These are phyloP conservation scores for Heliconius hortense DNA, from an alignment of 2,888 invertebrate species.

Conservation along the genomic window DNA sequence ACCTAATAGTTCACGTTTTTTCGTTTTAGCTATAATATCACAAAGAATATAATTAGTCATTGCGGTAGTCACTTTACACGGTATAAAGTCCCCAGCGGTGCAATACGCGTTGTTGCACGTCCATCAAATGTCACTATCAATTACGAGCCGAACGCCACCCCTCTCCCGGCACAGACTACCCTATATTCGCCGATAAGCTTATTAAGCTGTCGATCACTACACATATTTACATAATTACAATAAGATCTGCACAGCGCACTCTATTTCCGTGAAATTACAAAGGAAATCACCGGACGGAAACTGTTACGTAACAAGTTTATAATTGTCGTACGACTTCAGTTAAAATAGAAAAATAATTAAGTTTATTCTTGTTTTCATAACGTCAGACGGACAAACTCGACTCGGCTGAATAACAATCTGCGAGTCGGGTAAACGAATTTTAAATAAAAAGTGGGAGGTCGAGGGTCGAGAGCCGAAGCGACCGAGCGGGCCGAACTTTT, in stretches of 20 bases:
- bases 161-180: constrained; percentile 42
- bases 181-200: constrained; percentile 53
- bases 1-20: background rate
- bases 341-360: constrained; percentile 66
- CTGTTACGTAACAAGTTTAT: constrained; percentile 41
- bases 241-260: constrained; percentile 27
- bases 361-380: constrained; percentile 69
- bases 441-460: constrained; percentile 75
- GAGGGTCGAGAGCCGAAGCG: constrained; percentile 62
- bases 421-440: constrained; percentile 76
- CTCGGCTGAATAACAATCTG: constrained; percentile 73
- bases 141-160: constrained; percentile 61
- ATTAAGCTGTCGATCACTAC: constrained; percentile 61
- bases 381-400: constrained; percentile 58
- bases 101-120: constrained; percentile 65
- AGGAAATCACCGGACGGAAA: constrained; percentile 31
- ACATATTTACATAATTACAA: constrained; percentile 42
- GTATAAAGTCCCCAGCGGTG: constrained; percentile 60
- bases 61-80: constrained; percentile 11
- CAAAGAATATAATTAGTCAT: constrained; percentile 7
- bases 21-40: background rate
- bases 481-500: constrained; percentile 72
- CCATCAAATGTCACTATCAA: constrained; percentile 80
- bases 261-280: constrained; percentile 30
- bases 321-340: constrained; percentile 51